A percentile compares a stretch with the other conserved stretches of the same genome.
These are phyloP conservation scores for Corythaeola cristata DNA, from an alignment of 2,113 vertebrate genomes.

Conservation along the genomic window DNA sequence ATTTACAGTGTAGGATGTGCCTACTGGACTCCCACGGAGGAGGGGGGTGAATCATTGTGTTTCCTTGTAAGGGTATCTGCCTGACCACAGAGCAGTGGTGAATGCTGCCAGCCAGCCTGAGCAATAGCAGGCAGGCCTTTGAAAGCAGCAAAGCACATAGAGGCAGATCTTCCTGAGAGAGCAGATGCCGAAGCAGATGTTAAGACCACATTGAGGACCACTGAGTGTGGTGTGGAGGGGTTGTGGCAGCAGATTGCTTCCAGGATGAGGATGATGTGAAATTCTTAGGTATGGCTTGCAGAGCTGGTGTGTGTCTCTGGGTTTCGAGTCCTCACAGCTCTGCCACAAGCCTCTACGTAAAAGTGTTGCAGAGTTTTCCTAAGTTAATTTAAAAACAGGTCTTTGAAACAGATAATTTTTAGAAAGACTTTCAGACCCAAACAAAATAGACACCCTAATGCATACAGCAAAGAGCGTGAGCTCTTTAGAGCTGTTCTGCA, in stretches of 20 bases:
- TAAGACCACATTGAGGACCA: neutral
- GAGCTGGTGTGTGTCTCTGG: neutral
- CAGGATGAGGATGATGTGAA: neutral
- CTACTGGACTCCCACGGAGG: fast-evolving
- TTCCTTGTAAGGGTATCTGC: slow-evolving; percentile 15
- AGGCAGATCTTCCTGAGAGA: neutral
- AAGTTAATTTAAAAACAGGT: neutral
- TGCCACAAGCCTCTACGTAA: neutral
- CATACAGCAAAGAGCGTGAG: neutral
- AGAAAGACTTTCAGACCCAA: neutral
- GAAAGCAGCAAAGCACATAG: neutral
- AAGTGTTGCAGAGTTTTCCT: neutral
- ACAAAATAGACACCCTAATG: neutral
- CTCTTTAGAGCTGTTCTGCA: neutral
- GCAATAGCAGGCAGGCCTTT: neutral
- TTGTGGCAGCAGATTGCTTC: neutral
- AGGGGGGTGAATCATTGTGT: fast-evolving
- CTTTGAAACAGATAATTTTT: neutral
- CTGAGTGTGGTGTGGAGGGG: fast-evolving
- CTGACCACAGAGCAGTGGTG: fast-evolving
- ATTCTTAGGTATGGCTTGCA: neutral
- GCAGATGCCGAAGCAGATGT: neutral
- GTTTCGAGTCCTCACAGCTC: neutral
- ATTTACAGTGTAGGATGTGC: neutral
- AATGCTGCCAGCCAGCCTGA: neutral